phyloP scores from a whole-genome alignment of 2,113 vertebrate genomes.

The Caranx ignobilis region DNA sequence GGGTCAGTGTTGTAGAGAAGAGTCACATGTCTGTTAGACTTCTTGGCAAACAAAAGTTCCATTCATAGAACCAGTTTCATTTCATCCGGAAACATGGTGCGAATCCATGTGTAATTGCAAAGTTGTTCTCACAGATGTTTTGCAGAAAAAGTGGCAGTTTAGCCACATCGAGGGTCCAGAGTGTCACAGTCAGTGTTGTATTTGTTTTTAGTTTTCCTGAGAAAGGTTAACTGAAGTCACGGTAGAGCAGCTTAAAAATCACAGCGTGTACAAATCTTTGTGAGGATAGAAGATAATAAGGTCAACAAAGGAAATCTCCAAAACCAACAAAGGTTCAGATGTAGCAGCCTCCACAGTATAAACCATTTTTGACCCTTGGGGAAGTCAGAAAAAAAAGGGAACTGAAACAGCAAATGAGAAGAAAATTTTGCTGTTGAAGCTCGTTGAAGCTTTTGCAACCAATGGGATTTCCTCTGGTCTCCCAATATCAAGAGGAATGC shows the following conservation, averaged over 20 bases:
- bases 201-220: not conserved
- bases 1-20: not conserved
- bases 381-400: too few relatives aligned
- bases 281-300: not conserved
- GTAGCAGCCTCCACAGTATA: not conserved
- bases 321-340: not conserved
- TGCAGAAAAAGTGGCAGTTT: too few relatives aligned
- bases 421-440: too few relatives aligned
- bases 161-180: too few relatives aligned
- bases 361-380: not conserved
- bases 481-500: too few relatives aligned
- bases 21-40: slow-evolving; percentile 29
- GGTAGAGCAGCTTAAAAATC: not conserved
- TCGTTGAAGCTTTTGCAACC: too few relatives aligned
- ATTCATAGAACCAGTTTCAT: slow-evolving; percentile 5
- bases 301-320: rapidly evolving
- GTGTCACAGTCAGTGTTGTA: too few relatives aligned
- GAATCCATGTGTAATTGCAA: not conserved
- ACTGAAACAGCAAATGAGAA: not conserved
- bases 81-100: not conserved
- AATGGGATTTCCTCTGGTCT: too few relatives aligned
- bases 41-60: slow-evolving; percentile 19
- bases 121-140: not conserved
- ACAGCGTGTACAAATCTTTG: not conserved
- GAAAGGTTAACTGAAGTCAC: not conserved